Evolutionary conservation across 2,888 invertebrate genomes (phyloP).

Genomic region (Scaptomyza cyrtandrae): DNA sequence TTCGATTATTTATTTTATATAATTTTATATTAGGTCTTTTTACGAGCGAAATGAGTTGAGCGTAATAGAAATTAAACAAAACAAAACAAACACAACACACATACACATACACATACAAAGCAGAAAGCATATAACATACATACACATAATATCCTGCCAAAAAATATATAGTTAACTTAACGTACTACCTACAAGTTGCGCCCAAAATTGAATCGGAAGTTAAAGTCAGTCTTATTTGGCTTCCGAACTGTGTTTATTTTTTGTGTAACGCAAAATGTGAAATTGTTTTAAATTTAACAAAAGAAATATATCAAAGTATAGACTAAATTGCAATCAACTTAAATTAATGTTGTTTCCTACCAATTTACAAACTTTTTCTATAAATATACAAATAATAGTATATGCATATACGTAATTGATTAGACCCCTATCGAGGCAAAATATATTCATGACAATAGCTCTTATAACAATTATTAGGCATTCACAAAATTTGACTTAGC

Average conservation of each 20-base stretch:
- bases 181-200: constrained; percentile 68
- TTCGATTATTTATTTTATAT: constrained; percentile 79
- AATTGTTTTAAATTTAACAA: constrained; percentile 74
- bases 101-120: constrained; percentile 35
- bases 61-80: constrained; percentile 49
- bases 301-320: constrained; percentile 46
- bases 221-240: constrained; percentile 9
- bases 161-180: constrained; percentile 64
- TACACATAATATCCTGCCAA: constrained; percentile 71
- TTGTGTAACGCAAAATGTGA: constrained; percentile 44
- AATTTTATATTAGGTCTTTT: constrained; percentile 74
- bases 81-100: constrained; percentile 16
- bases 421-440: constrained; percentile 45
- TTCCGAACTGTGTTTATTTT: constrained; percentile 42
- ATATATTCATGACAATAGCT: constrained; percentile 69
- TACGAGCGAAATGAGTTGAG: constrained; percentile 66
- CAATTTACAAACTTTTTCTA: constrained; percentile 58
- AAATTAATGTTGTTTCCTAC: constrained; percentile 54
- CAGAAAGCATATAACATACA: constrained; percentile 47
- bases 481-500: constrained; percentile 28
- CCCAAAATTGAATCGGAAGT: constrained; percentile 52
- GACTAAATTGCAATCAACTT: constrained; percentile 63
- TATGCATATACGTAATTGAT: constrained; percentile 28
- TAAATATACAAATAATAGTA: constrained; percentile 34
- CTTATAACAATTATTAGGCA: constrained; percentile 48